phyloP scores from a whole-genome alignment of 1,140 invertebrate genomes.

The Akabosia matsudoensis region DNA sequence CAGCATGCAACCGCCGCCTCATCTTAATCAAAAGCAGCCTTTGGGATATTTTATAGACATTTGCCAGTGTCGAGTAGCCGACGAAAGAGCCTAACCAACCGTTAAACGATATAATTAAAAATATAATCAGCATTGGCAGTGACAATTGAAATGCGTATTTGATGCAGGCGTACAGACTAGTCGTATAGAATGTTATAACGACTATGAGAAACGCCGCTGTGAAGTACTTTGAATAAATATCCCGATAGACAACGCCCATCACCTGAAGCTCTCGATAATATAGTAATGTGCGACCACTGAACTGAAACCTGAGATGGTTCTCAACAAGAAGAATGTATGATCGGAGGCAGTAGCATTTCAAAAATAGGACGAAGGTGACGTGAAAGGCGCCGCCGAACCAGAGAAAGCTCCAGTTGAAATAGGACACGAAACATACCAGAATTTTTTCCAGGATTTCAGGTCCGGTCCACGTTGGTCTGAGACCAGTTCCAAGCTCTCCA shows the following conservation, averaged over 20 bases:
- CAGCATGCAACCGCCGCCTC: neutral
- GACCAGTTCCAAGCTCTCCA: neutral
- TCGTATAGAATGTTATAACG: neutral
- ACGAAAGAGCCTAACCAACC: neutral
- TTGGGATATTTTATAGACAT: neutral
- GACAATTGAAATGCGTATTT: neutral
- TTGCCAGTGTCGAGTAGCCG: neutral
- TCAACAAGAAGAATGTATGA: neutral
- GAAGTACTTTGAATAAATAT: neutral
- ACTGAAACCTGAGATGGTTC: neutral
- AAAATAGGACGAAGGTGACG: neutral
- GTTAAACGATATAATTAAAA: neutral
- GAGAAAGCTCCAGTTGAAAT: neutral
- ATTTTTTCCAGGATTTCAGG: neutral
- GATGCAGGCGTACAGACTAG: neutral
- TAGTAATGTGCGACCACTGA: neutral
- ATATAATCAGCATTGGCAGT: neutral
- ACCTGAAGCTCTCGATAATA: neutral
- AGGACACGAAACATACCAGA: neutral
- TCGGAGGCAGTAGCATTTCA: neutral
- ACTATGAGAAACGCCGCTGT: neutral
- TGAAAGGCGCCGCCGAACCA: neutral
- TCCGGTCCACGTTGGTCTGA: neutral
- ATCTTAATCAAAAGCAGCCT: neutral
- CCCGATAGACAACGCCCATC: neutral